These are phyloP conservation scores for Epinotia brunnichana DNA, from an alignment of 2,888 invertebrate species.

Conservation along the genomic window DNA sequence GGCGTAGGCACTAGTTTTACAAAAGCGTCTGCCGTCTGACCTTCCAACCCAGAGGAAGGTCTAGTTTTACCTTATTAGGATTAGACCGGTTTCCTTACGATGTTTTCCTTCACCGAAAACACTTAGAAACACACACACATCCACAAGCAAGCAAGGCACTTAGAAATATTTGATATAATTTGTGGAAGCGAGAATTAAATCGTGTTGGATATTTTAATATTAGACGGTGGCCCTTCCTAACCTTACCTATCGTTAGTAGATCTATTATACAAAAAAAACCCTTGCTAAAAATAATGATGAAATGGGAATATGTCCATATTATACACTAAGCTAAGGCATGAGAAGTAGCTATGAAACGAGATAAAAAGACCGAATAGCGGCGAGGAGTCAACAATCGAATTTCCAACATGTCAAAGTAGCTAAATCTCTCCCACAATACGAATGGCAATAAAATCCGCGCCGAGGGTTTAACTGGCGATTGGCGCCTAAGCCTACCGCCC, in stretches of 20 bases:
- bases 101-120: no score
- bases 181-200: no score
- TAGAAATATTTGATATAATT: no score
- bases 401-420: constrained; percentile 76
- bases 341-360: constrained; percentile 19
- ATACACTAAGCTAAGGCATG: neutral
- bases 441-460: constrained; percentile 80
- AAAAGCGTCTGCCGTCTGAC: no score
- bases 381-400: constrained; percentile 77
- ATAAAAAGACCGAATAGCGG: constrained; percentile 61
- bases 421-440: constrained; percentile 81
- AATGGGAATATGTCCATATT: constrained; percentile 5
- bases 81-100: no score
- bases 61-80: no score
- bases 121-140: no score
- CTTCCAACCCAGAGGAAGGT: no score
- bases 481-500: constrained; percentile 64
- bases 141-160: no score
- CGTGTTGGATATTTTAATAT: neutral
- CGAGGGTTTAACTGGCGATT: constrained; percentile 69
- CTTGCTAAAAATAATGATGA: neutral
- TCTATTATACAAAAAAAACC: neutral
- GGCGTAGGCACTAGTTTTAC: no score
- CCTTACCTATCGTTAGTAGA: neutral
- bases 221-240: neutral